These are phyloP conservation scores for Pristiophorus japonicus DNA, from an alignment of 2,113 vertebrate species.

Conservation along the genomic window DNA sequence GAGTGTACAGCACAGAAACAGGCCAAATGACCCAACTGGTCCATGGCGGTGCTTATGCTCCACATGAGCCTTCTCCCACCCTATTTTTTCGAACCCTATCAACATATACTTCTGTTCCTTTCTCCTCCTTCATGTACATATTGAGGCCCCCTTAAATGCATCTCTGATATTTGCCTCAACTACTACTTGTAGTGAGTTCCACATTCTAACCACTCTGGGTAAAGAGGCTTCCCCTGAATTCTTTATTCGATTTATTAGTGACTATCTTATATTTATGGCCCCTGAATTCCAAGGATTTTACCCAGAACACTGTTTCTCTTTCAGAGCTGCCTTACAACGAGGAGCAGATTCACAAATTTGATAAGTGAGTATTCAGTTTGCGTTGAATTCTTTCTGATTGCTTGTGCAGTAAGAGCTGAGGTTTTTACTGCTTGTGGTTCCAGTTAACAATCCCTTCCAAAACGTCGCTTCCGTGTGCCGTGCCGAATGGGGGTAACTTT, in stretches of 20 bases:
- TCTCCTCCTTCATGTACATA: background rate
- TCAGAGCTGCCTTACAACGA: conserved; percentile 68
- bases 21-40: background rate
- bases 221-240: background rate
- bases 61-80: background rate
- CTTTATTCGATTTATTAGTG: background rate
- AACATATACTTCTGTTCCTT: background rate
- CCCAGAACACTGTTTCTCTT: conserved; percentile 15
- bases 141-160: background rate
- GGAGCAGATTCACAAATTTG: conserved; percentile 72
- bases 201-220: background rate
- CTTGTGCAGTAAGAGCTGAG: background rate
- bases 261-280: background rate
- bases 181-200: background rate
- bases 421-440: background rate
- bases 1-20: background rate
- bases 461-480: background rate
- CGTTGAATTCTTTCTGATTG: background rate
- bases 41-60: background rate
- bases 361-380: conserved; percentile 55
- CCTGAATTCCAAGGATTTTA: background rate
- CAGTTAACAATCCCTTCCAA: background rate
- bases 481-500: background rate
- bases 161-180: background rate
- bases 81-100: background rate